Base-by-base conservation (phyloP, 37 sponge, comb jelly and placozoan genomes). In the Halichondria panicea region DNA sequence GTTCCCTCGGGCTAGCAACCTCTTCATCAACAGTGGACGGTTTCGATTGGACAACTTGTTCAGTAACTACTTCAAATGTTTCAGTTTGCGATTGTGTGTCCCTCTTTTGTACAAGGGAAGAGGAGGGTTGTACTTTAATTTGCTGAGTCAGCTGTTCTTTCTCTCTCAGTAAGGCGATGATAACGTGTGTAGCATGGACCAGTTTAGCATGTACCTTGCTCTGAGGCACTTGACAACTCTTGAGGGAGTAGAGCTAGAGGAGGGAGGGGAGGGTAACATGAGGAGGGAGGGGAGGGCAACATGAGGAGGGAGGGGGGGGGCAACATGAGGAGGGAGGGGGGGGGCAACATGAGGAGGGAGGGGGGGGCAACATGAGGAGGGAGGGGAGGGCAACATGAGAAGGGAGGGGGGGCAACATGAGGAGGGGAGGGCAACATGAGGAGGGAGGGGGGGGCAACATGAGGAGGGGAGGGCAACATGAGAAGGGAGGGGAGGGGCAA, bases 131-230 rank as follows among this genome's bases (percentile, higher is more conserved):
- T 22, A 8, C 8, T 18, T 15, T 48, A 48, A 48, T 48, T 2
- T 72, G 73, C 11, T 40, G 25, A 5, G 63, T 30, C 35, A 77
- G 58, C 18, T 25, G 30, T 41, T 75, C 63, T 55, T 62, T 87
- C 63, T 80, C 76, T 22, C 32, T 60, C 12, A 87, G 76, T 6
- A 87, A 57, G 1, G 69, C 43, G 19, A 87, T 80, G 56, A 87
- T 87, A 24, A 74, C 80, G n/a, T 80, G 69, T 35, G 87, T 87
- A 21, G 87, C 87, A 32, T 81, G 75, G n/a, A 80, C 50, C 58
- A 80, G 76, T 58, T 87, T 87, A 24, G 63, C 53, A 41, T 80
- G 81, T 6, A 80, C 35, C 45, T 87, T 86, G 21, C 45, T 33
- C 31, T 61, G 56, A 1, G 86, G 86, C 11, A 78, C 79, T 3